Base-by-base conservation (phyloP, 1,140 invertebrate genomes). In the Pseudomyrmex gracilis region DNA sequence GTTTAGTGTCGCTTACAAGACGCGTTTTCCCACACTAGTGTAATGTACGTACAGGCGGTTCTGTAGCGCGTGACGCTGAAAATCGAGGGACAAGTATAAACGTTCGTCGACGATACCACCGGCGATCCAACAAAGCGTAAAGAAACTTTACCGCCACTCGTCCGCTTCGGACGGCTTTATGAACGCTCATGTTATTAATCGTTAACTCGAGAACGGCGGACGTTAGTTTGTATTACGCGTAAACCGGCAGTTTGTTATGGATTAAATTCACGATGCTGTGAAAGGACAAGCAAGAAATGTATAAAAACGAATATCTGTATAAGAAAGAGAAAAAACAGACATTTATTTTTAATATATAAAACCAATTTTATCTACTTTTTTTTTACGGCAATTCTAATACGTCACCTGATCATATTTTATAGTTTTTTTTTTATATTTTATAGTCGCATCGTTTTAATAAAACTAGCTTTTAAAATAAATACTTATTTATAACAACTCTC, bases 1-100 rank as follows among this genome's bases (percentile, higher is more conserved):
- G 70, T 82, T 82, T 74, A 74, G 78, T 61, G 68, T 63, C 70
- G 68, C 49, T 82, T 82, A 73, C 78, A 82, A 61, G 68, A n/a
- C 78, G 68, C 55, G 12, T 22, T 80, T 70, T 71, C 43, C 47
- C 17, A 53, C 74, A 53, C 24, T 53, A 53, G 13, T 22, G 51
- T 10, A 15, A 22, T 7, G 76, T 3, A 34, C 5, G 34, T 34
- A 34, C 34, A 34, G 5, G 12, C n/a, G 43, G 13, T n/a, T 73
- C 68, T 43, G 78, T 74, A 51, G 73, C 49, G 67, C 57, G 34
- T 34, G 57, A 82, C 15, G 45, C 10, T 73, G 68, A 82, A 82
- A 82, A 82, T 73, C 57, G 47, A 63, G 70, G 47, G 57, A 73
- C 78, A 73, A 13, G 45, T 73, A 74, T 73, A 68, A 34, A 57